These are phyloP conservation scores for Tetanocera ferruginea DNA, from an alignment of 2,888 invertebrate species.

Conservation along the genomic window DNA sequence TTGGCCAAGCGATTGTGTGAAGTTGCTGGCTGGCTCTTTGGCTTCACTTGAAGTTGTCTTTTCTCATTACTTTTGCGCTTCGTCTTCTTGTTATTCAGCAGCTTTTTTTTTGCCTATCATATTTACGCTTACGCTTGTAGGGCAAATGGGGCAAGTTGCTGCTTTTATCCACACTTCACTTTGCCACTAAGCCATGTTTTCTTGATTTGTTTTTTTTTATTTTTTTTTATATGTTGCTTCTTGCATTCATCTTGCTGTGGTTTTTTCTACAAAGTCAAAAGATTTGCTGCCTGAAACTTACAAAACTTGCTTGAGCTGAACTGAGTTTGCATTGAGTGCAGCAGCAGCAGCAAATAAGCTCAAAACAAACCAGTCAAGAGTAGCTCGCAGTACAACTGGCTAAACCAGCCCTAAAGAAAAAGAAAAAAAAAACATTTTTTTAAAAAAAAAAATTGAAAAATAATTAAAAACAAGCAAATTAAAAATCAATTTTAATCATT, in stretches of 20 bases:
- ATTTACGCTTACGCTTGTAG: slow-evolving; percentile 28
- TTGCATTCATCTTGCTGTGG: neutral
- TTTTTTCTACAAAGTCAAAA: neutral
- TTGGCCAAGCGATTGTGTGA: no score
- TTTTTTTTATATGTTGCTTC: neutral
- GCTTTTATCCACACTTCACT: neutral
- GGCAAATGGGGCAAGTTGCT: slow-evolving; percentile 34
- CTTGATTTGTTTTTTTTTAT: neutral
- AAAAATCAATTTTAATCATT: slow-evolving; percentile 14
- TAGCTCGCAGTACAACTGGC: neutral
- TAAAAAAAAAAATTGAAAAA: slow-evolving; percentile 3
- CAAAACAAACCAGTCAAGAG: neutral
- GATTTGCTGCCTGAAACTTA: slow-evolving; percentile 25
- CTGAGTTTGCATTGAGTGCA: neutral
- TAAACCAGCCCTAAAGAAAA: neutral
- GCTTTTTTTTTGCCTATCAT: slow-evolving; percentile 13
- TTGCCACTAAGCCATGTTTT: neutral
- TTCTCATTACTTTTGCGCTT: slow-evolving; percentile 5
- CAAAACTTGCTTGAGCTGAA: slow-evolving; percentile 15
- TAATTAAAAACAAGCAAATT: slow-evolving; percentile 1
- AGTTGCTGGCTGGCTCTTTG: neutral
- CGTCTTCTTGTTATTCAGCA: neutral
- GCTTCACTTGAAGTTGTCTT: slow-evolving; percentile 10
- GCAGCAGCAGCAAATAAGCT: neutral
- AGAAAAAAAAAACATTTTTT: neutral